These are phyloP conservation scores for Lithophane leautieri DNA, from an alignment of 2,888 invertebrate genomes.

Conservation along the genomic window DNA sequence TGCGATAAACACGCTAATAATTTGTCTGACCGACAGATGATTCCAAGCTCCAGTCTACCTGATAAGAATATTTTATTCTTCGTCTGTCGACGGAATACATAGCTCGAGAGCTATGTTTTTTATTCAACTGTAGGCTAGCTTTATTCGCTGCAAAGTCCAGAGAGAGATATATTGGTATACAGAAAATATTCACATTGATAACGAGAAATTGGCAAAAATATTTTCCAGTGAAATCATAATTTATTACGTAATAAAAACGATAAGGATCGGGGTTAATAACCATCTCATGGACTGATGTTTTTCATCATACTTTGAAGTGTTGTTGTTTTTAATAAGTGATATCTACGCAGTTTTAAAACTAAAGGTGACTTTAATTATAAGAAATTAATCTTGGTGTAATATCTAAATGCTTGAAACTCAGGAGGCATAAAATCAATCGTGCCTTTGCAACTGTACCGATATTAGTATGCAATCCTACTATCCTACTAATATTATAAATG, in stretches of 20 bases:
- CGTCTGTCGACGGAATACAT: neutral
- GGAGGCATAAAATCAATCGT: too few relatives aligned
- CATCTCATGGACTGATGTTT: conserved; percentile 29
- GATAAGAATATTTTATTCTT: neutral
- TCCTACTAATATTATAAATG: too few relatives aligned
- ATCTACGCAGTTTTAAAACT: neutral
- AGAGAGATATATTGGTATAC: neutral
- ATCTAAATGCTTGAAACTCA: neutral
- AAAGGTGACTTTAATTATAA: neutral
- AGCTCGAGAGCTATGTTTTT: neutral
- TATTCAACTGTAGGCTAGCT: neutral
- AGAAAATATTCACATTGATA: conserved; percentile 20
- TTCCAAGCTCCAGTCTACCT: neutral
- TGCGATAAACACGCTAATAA: neutral
- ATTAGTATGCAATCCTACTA: too few relatives aligned
- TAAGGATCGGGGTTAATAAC: conserved; percentile 28
- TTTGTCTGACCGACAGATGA: neutral
- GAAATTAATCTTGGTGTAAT: neutral
- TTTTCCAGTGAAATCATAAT: conserved; percentile 11
- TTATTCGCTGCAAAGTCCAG: neutral
- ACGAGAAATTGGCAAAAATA: conserved; percentile 15
- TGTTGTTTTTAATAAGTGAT: neutral
- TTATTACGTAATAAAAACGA: conserved; percentile 33
- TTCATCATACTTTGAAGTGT: conserved; percentile 43
- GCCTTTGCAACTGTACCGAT: neutral